phyloP scores from a whole-genome alignment of 2,888 invertebrate genomes.

The Melipona bicolor region DNA sequence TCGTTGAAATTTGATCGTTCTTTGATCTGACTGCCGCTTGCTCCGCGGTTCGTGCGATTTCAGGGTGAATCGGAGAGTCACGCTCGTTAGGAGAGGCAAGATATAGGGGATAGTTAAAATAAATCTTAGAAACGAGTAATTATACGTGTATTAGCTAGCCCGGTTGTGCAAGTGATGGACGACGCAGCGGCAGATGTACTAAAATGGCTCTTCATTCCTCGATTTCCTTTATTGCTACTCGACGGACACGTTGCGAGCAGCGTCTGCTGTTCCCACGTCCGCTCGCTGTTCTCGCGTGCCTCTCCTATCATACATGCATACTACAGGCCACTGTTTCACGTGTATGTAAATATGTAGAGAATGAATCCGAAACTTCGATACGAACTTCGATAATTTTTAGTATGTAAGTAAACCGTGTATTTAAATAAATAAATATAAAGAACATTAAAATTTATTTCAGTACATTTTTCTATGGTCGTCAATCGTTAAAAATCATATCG shows the following conservation, averaged over 20 bases:
- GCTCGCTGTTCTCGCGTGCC: background rate
- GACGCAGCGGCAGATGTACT: conserved; percentile 84
- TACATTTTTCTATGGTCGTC: too few relatives aligned
- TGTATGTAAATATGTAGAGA: too few relatives aligned
- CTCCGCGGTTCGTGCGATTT: background rate
- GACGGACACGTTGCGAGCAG: conserved; percentile 74
- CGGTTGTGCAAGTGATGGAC: conserved; percentile 81
- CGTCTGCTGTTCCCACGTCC: conserved; percentile 38
- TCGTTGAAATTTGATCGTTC: too few relatives aligned
- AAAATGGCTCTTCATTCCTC: conserved; percentile 84
- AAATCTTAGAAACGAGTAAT: conserved; percentile 84
- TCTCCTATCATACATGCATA: background rate
- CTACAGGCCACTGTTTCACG: too few relatives aligned
- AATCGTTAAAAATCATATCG: too few relatives aligned
- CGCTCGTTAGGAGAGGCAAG: conserved; percentile 83
- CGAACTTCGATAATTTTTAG: too few relatives aligned
- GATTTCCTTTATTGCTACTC: conserved; percentile 82
- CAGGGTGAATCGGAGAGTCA: conserved; percentile 77
- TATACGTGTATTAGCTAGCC: conserved; percentile 84
- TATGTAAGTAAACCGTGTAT: too few relatives aligned
- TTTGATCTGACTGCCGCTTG: too few relatives aligned
- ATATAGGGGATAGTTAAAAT: conserved; percentile 84
- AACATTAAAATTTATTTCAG: too few relatives aligned
- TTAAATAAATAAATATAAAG: too few relatives aligned
- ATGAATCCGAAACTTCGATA: too few relatives aligned